These are phyloP conservation scores for Diadumene lineata DNA, from an alignment of 92 coral and sea anemone genomes.

Conservation along the genomic window DNA sequence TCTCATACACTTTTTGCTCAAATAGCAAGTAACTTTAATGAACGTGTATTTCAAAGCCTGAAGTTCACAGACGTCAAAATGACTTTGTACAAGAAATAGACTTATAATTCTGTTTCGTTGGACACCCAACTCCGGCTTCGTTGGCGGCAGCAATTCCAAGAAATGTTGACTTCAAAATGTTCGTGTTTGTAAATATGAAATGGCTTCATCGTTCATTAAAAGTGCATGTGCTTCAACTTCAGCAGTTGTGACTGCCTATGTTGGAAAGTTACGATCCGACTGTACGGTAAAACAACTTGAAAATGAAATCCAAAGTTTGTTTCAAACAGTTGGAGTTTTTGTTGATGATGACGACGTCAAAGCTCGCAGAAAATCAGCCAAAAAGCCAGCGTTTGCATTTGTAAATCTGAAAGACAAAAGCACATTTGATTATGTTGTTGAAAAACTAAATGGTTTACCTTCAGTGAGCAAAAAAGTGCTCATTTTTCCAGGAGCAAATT, in stretches of 20 bases:
- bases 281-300: constrained; percentile 16
- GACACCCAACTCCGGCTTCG: neutral
- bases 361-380: constrained; percentile 21
- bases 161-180: neutral
- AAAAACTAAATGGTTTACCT: constrained; percentile 14
- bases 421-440: constrained; percentile 9
- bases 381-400: constrained; percentile 24
- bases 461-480: neutral
- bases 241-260: constrained; percentile 15
- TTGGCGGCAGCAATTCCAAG: too few relatives aligned
- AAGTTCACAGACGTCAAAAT: too few relatives aligned
- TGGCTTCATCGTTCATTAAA: neutral
- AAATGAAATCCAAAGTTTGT: constrained; percentile 10
- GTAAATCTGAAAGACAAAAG: constrained; percentile 12
- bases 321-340: constrained; percentile 28
- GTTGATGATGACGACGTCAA: constrained; percentile 10
- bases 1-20: too few relatives aligned
- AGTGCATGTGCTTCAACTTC: neutral
- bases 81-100: neutral
- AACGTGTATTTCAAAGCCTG: too few relatives aligned
- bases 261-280: constrained; percentile 52
- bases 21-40: too few relatives aligned
- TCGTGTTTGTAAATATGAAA: neutral
- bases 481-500: constrained; percentile 8
- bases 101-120: neutral